Base-by-base conservation (phyloP, 2,888 invertebrate species). In the Napeogenes inachia region DNA sequence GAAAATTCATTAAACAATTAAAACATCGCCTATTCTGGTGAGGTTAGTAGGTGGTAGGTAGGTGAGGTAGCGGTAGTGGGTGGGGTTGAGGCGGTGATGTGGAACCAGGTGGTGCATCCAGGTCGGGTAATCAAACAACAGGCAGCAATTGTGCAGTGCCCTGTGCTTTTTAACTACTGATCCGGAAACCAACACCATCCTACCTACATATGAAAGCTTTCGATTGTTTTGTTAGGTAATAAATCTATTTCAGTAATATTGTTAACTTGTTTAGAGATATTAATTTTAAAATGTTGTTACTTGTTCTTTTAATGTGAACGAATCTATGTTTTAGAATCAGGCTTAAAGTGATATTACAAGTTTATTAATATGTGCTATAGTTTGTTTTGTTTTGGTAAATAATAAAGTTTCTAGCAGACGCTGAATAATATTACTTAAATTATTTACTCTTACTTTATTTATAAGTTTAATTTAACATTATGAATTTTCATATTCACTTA, bases 91-190 rank as follows among this genome's bases (percentile, higher is more conserved):
- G 71, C 71, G 71, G 67, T 75, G 77, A 77, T 76, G 79, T 70
- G 80, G 73, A 82, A 80, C 72, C 72, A 71, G 70, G 74, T 70
- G 73, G 69, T 61, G 69, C 67, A 68, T 77, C 75, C 81, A 81
- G 83, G 80, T 76, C 80, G 80, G 71, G 75, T 72, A 81, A 86
- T 86, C 86, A 86, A 86, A 87, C 81, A 85, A 81, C 84, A 80
- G 72, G 76, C 75, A 72, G 74, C 83, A 83, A 83, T 81, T 76
- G 76, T 74, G 66, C 71, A 63, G 67, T 71, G 70, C 69, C 70
- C 67, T 66, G 64, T 59, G 69, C 63, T 66, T 64, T 56, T 65
- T 68, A 70, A 60, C 73, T 67, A 74, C 71, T 77, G 74, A 77
- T 75, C 73, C 71, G 79, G 71, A 74, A 72, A 66, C 54, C 62